Base-by-base conservation (phyloP, 2,888 invertebrate species). In the Amorpha juglandis region DNA sequence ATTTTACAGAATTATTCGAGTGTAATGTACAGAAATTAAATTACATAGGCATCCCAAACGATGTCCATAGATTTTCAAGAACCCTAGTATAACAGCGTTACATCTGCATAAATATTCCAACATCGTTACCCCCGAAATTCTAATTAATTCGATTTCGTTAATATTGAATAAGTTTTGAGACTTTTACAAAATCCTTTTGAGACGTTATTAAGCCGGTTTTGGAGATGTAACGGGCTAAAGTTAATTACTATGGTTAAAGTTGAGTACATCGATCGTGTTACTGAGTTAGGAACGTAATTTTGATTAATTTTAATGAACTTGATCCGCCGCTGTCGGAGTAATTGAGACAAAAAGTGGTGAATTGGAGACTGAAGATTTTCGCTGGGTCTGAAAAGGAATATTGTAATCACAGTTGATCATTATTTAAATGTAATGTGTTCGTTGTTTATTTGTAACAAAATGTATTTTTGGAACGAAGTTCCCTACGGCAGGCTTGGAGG, bases 171-270 rank as follows among this genome's bases (percentile, higher is more conserved):
- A 65, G 64, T 33, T 55, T 64, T 64, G 52, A 33, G 64, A 65
- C 55, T 58, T 65, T 58, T 48, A 65, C 58, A 58, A 55, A 55
- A 65, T 65, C 55, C 64, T 65, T 65, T 58, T 58, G 58, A 58
- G 38, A 42, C 19, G 38, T 19, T 42, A 42, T 19, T 58, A 53
- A 53, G 52, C 35, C 55, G 55, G 35, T 42, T 58, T 11, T 58
- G 58, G 58, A 19, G 52, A 14, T 38, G 58, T 42, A 42, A 42
- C 38, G 19, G 58, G 38, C 58, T 58, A 1, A 58, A 58, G 58
- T 58, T 58, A 58, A 58, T 58, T 42, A 58, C 19, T 6, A 38
- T 42, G 58, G 58, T 38, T 58, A 42, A 19, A 21, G 19, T 38
- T 16, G n/a, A 42, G 38, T 42, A 58, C 58, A 58, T 12, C 42